phyloP scores from a whole-genome alignment of 2,113 vertebrate genomes.

The Gymnobelideus leadbeateri region DNA sequence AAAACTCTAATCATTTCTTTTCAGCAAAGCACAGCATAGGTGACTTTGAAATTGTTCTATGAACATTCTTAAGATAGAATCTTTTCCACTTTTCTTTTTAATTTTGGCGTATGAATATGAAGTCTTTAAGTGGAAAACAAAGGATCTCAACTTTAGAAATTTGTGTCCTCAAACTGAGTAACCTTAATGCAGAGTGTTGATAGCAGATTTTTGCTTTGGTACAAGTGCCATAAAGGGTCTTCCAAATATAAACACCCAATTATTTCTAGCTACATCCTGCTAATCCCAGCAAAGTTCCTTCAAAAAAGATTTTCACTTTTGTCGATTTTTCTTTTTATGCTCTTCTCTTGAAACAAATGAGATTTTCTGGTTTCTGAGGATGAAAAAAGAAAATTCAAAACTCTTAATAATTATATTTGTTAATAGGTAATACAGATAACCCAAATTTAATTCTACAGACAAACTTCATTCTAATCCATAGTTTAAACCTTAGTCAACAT shows the following conservation, averaged over 20 bases:
- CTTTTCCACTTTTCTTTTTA: constrained; percentile 32
- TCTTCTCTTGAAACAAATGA: constrained; percentile 9
- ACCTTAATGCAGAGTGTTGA: constrained; percentile 6
- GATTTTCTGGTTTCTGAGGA: constrained; percentile 14
- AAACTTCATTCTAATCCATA: not conserved
- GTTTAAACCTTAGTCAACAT: not conserved
- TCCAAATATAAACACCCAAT: not conserved
- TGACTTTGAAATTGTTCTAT: not conserved
- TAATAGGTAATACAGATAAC: constrained; percentile 37
- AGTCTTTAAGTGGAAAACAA: constrained; percentile 20
- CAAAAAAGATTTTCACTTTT: constrained; percentile 33
- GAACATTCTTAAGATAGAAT: not conserved
- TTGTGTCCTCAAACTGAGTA: constrained; percentile 40
- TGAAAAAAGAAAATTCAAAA: constrained; percentile 31
- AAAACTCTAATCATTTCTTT: constrained; percentile 34
- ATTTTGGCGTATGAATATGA: constrained; percentile 37
- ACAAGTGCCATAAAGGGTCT: constrained; percentile 13
- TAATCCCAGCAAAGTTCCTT: constrained; percentile 35
- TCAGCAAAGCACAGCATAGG: not conserved
- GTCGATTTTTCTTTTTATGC: not conserved
- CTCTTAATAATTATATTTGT: constrained; percentile 29
- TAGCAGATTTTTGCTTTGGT: constrained; percentile 33
- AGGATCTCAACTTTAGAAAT: constrained; percentile 29
- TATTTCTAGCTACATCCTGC: constrained; percentile 43
- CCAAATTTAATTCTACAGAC: constrained; percentile 13